These are phyloP conservation scores for Electrona antarctica DNA, from an alignment of 2,113 vertebrate genomes.

Conservation along the genomic window DNA sequence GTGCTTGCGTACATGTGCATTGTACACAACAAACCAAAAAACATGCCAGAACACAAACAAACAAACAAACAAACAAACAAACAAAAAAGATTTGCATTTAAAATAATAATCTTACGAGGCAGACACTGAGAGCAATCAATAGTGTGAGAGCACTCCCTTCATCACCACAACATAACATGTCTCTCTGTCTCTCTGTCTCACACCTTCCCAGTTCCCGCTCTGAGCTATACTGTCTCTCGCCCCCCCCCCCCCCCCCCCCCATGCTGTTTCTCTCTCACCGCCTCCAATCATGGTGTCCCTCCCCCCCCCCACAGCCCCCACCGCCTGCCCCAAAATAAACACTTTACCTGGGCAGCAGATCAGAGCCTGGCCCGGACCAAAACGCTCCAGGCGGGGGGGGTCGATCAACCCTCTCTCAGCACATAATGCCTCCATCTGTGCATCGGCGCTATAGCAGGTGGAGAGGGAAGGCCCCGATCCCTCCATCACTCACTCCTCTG, in stretches of 20 bases:
- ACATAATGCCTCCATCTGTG: slow-evolving; percentile 72
- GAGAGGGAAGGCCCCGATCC: neutral
- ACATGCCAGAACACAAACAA: no score
- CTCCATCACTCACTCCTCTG: no score
- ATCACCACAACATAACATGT: no score
- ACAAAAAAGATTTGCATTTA: no score
- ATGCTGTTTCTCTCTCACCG: slow-evolving; percentile 39
- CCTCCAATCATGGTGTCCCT: slow-evolving; percentile 59
- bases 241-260: no score
- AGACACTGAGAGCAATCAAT: slow-evolving; percentile 21
- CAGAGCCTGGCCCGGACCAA: slow-evolving; percentile 64
- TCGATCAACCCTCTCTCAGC: slow-evolving; percentile 53
- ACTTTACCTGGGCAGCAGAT: slow-evolving; percentile 69
- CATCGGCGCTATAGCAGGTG: slow-evolving; percentile 60
- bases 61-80: no score
- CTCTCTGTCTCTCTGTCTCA: no score
- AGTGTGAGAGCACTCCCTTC: no score
- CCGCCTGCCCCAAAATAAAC: slow-evolving; percentile 56
- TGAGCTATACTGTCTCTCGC: no score
- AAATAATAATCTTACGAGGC: no score
- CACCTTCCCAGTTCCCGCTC: no score
- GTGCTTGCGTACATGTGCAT: neutral
- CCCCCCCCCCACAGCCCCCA: slow-evolving; percentile 17
- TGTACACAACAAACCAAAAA: neutral
- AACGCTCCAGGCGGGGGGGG: slow-evolving; percentile 56